Percentiles rank a stretch among this genome's conserved stretches.
Evolutionary conservation across 2,797 vertebrate species (phyloP).

Genomic region (Philypnodon macrostomus): DNA sequence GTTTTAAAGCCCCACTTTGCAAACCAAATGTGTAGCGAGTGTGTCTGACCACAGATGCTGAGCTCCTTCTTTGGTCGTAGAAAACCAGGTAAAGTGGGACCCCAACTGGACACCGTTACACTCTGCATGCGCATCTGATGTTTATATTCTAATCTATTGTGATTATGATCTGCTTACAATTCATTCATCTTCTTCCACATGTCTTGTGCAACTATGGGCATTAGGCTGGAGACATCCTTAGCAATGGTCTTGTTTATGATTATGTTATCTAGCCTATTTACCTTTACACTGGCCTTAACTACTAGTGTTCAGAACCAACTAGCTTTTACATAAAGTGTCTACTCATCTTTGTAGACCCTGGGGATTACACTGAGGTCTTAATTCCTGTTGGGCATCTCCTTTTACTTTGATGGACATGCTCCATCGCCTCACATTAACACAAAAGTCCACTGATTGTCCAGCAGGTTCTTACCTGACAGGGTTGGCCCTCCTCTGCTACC

Average conservation of each 20-base stretch:
- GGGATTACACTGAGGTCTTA: not conserved
- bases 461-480: conserved; percentile 29
- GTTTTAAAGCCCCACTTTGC: conserved; percentile 6
- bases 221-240: no score
- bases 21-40: conserved; percentile 3
- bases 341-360: no score
- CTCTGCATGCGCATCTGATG: no score
- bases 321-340: no score
- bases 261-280: no score
- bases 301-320: no score
- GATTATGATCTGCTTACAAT: no score
- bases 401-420: conserved; percentile 10
- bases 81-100: not conserved
- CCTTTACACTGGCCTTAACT: no score
- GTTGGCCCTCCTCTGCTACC: conserved; percentile 4
- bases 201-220: no score
- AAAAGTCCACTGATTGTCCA: conserved; percentile 17
- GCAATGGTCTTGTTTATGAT: no score
- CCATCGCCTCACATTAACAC: conserved; percentile 10
- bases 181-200: no score
- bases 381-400: conserved; percentile 1
- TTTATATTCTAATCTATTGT: no score
- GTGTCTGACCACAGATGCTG: not conserved
- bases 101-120: not conserved
- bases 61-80: not conserved